Conservation (phyloP, 1,140 invertebrate genomes). For the Bombus pascuorum region DNA sequence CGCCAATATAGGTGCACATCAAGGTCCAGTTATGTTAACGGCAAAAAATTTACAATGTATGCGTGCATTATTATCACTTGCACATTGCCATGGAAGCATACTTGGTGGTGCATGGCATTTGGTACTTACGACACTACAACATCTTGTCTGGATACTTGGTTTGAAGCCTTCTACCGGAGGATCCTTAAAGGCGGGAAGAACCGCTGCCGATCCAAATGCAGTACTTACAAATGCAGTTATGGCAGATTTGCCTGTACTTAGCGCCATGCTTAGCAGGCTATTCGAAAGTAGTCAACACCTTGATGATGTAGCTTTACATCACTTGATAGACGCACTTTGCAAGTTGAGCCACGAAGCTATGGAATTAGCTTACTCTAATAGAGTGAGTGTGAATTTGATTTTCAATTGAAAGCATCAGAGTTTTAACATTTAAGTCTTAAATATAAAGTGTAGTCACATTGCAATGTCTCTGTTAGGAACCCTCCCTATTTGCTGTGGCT, state of each 20-base stretch:
- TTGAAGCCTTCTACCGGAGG: slow-evolving; percentile 96
- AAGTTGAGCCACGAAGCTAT: slow-evolving; percentile 98
- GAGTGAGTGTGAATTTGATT: slow-evolving; percentile 83
- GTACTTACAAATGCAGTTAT: slow-evolving; percentile 97
- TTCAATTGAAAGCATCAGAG: not conserved
- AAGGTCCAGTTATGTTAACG: slow-evolving; percentile 98
- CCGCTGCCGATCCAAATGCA: slow-evolving; percentile 91
- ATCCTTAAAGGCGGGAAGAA: slow-evolving; percentile 91
- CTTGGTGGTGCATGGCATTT: slow-evolving; percentile 97
- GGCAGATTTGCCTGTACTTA: slow-evolving; percentile 96
- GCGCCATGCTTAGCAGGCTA: slow-evolving; percentile 95
- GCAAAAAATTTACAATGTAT: slow-evolving; percentile 99
- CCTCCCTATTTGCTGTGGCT: slow-evolving; percentile 97
- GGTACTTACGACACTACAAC: slow-evolving; percentile 96
- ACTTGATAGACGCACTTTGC: slow-evolving; percentile 97
- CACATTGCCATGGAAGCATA: slow-evolving; percentile 95
- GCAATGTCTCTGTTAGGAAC: slow-evolving; percentile 86
- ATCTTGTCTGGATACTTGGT: slow-evolving; percentile 98
- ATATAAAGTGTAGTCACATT: not conserved
- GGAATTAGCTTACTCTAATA: slow-evolving; percentile 97
- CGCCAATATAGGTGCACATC: slow-evolving; percentile 85
- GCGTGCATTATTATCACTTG: slow-evolving; percentile 93
- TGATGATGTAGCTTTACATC: slow-evolving; percentile 97
- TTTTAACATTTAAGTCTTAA: not conserved
- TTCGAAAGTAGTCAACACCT: slow-evolving; percentile 97